Percentiles rank a stretch among this genome's conserved stretches.
Conservation (phyloP, 2,888 invertebrate species). For the Parnassius glacialis region DNA sequence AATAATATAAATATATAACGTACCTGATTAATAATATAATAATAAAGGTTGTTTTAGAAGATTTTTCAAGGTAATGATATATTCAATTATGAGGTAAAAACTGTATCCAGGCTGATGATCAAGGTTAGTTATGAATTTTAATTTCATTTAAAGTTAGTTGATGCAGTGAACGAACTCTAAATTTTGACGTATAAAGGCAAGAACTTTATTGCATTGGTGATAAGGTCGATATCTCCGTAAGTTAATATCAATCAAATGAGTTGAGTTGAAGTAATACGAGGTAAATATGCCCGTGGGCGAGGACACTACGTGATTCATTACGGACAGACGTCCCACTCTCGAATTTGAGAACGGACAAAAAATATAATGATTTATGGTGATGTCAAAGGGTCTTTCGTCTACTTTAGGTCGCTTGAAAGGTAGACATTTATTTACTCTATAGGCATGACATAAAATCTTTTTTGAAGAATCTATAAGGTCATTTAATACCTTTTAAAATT, state of each 20-base stretch:
- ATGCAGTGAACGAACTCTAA: conserved; percentile 60
- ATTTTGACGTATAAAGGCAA: conserved; percentile 34
- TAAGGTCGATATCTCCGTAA: conserved; percentile 45
- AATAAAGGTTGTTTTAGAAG: too few relatives aligned
- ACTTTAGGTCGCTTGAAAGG: neutral
- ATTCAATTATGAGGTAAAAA: conserved; percentile 14
- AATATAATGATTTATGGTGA: conserved; percentile 45
- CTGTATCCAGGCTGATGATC: conserved; percentile 26
- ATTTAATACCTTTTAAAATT: neutral
- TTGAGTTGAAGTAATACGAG: conserved; percentile 48
- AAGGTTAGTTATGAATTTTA: conserved; percentile 30
- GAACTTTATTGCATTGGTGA: conserved; percentile 39
- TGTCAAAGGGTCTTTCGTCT: conserved; percentile 34
- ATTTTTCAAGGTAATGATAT: neutral
- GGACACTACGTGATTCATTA: conserved; percentile 66
- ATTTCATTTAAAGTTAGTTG: conserved; percentile 45
- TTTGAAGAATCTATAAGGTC: neutral
- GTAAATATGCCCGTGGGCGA: conserved; percentile 68
- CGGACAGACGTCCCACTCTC: conserved; percentile 55
- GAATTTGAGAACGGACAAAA: conserved; percentile 45
- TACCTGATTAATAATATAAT: too few relatives aligned
- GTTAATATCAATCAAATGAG: conserved; percentile 41
- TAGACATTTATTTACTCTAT: neutral
- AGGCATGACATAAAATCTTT: neutral
- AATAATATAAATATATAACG: too few relatives aligned